Conservation (phyloP, 2,113 vertebrate genomes). For the Chionodraco myersi region DNA sequence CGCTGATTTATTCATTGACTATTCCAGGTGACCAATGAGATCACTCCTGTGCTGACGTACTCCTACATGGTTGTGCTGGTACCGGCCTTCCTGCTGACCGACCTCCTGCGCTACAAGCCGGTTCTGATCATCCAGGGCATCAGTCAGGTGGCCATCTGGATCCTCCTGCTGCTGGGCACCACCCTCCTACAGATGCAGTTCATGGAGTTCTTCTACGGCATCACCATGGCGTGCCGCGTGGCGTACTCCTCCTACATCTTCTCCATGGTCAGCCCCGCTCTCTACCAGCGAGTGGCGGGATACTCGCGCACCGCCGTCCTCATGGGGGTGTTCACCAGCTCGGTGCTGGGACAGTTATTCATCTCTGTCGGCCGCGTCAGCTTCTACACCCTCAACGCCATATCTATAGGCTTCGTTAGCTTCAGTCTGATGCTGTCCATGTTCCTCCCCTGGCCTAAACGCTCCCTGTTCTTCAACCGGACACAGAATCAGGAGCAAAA, state of each 20-base stretch:
- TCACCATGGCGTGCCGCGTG: conserved; percentile 94
- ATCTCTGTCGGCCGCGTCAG: conserved; percentile 70
- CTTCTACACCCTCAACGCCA: conserved; percentile 82
- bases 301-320: conserved; percentile 91
- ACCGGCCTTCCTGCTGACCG: conserved; percentile 93
- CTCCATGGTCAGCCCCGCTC: conserved; percentile 86
- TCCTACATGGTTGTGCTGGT: conserved; percentile 93
- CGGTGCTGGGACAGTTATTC: conserved; percentile 91
- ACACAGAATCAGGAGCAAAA: not conserved
- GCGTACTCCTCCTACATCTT: conserved; percentile 99
- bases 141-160: conserved; percentile 91
- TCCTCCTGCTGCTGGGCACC: conserved; percentile 87
- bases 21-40: conserved; percentile 92
- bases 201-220: conserved; percentile 95
- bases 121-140: conserved; percentile 92
- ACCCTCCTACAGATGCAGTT: conserved; percentile 90
- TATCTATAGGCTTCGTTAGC: conserved; percentile 89
- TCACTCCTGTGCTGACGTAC: conserved; percentile 92
- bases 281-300: conserved; percentile 92
- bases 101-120: conserved; percentile 93
- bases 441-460: conserved; percentile 89
- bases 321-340: conserved; percentile 93
- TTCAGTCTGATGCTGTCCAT: conserved; percentile 86
- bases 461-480: conserved; percentile 94
- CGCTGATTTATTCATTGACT: not conserved